A percentile compares a stretch with the other conserved stretches of the same genome.
Evolutionary conservation across 2,797 vertebrate genomes (phyloP).

Genomic region (Rhodeus uyekii): DNA sequence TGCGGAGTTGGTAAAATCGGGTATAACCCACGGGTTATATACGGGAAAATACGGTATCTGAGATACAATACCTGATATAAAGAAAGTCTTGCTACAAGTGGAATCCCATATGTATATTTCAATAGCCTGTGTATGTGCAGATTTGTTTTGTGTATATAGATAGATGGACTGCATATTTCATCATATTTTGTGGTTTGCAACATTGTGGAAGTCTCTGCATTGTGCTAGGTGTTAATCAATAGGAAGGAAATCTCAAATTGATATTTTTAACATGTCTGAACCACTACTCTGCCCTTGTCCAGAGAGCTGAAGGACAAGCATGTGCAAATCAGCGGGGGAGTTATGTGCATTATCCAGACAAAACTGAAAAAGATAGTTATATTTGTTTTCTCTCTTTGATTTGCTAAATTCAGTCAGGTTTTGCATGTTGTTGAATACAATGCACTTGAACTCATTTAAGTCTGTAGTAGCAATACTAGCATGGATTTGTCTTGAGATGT

Average conservation of each 20-base stretch:
- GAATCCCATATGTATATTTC: constrained; percentile 73
- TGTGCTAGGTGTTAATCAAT: constrained; percentile 66
- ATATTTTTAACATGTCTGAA: background rate
- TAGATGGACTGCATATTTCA: constrained; percentile 75
- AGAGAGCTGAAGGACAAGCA: background rate
- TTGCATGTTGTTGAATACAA: background rate
- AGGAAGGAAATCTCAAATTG: constrained; percentile 32
- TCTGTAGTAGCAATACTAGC: background rate
- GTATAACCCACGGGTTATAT: too few species aligned
- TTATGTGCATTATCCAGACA: background rate
- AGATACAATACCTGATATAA: constrained; percentile 21
- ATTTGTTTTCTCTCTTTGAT: too few species aligned
- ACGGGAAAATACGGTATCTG: too few species aligned
- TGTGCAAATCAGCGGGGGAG: background rate
- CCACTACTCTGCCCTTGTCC: constrained; percentile 8
- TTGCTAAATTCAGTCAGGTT: background rate
- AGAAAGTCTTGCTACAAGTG: constrained; percentile 65
- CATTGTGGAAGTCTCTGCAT: constrained; percentile 45
- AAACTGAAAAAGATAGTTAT: background rate
- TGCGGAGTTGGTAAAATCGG: too few species aligned
- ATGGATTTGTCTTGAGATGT: background rate
- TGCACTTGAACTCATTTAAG: background rate
- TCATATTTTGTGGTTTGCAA: constrained; percentile 57
- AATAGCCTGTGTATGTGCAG: constrained; percentile 65
- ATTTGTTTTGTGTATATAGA: constrained; percentile 74